Evolutionary conservation across 2,113 vertebrate species (phyloP), one percentile per base, ranked within the genome.

Genomic region (Myrmecobius fasciatus): DNA sequence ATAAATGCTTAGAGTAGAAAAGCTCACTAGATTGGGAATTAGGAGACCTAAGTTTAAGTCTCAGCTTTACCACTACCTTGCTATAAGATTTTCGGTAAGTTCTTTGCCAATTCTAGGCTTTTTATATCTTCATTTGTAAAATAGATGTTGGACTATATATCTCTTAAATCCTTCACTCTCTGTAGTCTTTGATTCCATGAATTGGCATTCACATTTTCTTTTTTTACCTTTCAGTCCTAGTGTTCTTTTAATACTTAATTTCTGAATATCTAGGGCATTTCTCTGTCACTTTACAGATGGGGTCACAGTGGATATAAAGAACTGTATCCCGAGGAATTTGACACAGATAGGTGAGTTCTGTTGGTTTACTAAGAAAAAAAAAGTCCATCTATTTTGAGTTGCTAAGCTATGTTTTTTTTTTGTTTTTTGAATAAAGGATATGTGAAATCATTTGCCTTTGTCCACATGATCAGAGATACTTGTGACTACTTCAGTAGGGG

Each of bases 301-400:
- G 99, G 99, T 95, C 99, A 99, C 97, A 99, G 99, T 97, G 99
- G 99, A n/a, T 99, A 99, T 97, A 99, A 99, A 98, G 99, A 99
- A 97, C 97, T 99, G 95, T 99, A 99, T 95, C 99, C 99, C 43
- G 99, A 99, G 96, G 99, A 99, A 97, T 99, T 99, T 97, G 98
- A 99, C 95, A 99, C 99, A n/a, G 99, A 99, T 91, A 98, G 99
- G 99, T 99, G 98, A 99, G 97, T 46, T 89, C 94, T 91, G 89
- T 92, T 94, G 22, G 1, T 3, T 90, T 49, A 36, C 14, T 95
- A 52, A 22, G 6, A 49, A 92, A 95, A 54, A 46, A 88, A 95
- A 96, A 53, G 49, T 95, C 91, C 92, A 17, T 96, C 89, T 1
- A 92, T 24, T 92, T n/a, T 96, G 43, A 90, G 14, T 93, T 93